Conservation (phyloP, 1,140 invertebrate genomes). For the Philotrypesis tridentata region DNA sequence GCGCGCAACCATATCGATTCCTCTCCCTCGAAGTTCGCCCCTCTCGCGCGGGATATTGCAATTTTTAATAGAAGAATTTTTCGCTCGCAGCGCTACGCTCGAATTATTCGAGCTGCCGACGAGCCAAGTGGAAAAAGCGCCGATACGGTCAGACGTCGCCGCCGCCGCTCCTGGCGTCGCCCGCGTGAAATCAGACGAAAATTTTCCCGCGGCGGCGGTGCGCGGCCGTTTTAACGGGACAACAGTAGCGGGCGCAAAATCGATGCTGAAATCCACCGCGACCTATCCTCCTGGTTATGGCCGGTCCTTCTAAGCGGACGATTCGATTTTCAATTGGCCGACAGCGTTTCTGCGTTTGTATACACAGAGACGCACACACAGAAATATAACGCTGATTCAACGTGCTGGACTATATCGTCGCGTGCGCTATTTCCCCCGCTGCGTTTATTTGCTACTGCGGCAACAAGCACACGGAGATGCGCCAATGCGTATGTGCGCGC, state of each 20-base stretch:
- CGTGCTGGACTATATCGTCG: not conserved
- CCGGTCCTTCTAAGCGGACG: not conserved
- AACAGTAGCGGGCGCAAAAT: slow-evolving; percentile 1
- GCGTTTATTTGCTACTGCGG: too few relatives aligned
- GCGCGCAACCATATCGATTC: not conserved
- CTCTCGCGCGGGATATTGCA: slow-evolving; percentile 25
- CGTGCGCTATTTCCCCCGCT: too few relatives aligned
- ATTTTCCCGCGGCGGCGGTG: not conserved
- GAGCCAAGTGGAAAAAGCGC: slow-evolving; percentile 39
- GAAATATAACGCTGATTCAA: too few relatives aligned
- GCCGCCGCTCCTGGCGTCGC: too few relatives aligned
- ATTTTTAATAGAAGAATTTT: slow-evolving; percentile 45
- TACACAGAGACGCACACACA: too few relatives aligned
- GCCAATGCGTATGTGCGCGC: too few relatives aligned
- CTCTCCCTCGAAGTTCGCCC: not conserved
- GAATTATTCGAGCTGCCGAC: slow-evolving; percentile 12
- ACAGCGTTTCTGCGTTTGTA: too few relatives aligned
- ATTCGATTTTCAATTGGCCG: slow-evolving; percentile 24
- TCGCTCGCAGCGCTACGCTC: not conserved
- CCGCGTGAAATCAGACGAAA: slow-evolving; percentile 23
- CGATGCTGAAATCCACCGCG: slow-evolving; percentile 32
- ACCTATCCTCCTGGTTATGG: too few relatives aligned
- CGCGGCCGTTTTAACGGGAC: too few relatives aligned
- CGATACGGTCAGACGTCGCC: slow-evolving; percentile 2
- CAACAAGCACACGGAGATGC: too few relatives aligned